Conservation (phyloP, 2,113 vertebrate species). For the Aphyosemion australe region DNA sequence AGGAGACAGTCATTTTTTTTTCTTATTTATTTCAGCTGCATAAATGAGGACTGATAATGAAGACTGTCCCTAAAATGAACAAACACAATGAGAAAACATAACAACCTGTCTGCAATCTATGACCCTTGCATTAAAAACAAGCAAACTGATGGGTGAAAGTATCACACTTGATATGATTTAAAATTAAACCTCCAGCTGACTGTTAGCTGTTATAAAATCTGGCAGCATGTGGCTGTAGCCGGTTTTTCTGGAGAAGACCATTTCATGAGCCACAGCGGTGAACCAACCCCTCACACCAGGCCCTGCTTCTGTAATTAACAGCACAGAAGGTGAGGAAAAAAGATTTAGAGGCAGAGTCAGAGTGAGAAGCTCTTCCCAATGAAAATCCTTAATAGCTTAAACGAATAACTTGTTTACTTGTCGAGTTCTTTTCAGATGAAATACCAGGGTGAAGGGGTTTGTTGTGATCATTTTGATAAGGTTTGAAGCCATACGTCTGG, state of each 20-base stretch:
- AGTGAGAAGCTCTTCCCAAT: neutral
- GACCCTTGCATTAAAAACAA: no score
- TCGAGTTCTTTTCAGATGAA: neutral
- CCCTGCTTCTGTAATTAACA: neutral
- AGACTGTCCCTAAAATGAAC: no score
- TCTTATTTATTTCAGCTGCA: no score
- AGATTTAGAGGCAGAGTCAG: neutral
- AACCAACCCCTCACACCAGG: neutral
- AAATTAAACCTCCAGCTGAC: no score
- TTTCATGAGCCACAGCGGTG: neutral
- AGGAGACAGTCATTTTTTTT: no score
- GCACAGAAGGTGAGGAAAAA: neutral
- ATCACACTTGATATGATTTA: no score
- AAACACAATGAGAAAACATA: no score
- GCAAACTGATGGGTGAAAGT: no score
- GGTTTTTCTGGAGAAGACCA: neutral
- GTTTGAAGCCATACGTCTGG: conserved; percentile 16
- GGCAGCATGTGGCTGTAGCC: neutral
- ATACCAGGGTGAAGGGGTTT: conserved; percentile 7
- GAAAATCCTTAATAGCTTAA: neutral
- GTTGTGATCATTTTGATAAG: neutral
- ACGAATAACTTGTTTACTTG: conserved; percentile 2
- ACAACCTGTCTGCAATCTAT: no score
- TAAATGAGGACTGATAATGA: no score
- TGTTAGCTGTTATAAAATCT: neutral